Evolutionary conservation across 2,113 vertebrate species (phyloP).

Genomic region (Chaenogobius annularis): DNA sequence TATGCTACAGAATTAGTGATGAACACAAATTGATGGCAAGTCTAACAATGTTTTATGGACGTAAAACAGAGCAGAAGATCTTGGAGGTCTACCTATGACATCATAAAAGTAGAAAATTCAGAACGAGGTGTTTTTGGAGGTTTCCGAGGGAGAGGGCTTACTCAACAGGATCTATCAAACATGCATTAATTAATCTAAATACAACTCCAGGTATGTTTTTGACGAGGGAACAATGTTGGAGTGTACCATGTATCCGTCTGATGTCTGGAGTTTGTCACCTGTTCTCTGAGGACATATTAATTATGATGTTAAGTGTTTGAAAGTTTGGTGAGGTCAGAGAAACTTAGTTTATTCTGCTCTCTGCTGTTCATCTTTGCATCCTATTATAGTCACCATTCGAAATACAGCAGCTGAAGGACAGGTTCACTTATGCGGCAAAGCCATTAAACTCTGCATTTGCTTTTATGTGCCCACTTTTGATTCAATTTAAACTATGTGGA

Average conservation of each 20-base stretch:
- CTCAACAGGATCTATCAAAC: too few relatives aligned
- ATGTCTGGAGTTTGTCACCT: not conserved
- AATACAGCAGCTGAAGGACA: not conserved
- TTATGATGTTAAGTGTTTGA: conserved; percentile 3
- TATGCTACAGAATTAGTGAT: too few relatives aligned
- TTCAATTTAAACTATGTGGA: not conserved
- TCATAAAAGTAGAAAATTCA: too few relatives aligned
- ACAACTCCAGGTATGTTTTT: too few relatives aligned
- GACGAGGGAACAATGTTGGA: not conserved
- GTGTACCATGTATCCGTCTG: not conserved
- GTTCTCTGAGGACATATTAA: not conserved
- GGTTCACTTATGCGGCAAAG: conserved; percentile 2
- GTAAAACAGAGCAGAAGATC: too few relatives aligned
- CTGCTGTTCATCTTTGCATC: not conserved
- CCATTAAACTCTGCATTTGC: not conserved
- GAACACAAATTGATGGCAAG: too few relatives aligned
- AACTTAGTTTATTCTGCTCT: not conserved
- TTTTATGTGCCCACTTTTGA: not conserved
- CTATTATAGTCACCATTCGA: conserved; percentile 4
- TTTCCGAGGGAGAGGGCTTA: too few relatives aligned
- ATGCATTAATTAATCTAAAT: too few relatives aligned
- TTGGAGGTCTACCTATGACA: too few relatives aligned
- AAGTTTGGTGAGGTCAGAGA: not conserved
- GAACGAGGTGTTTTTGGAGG: too few relatives aligned
- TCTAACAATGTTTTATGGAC: too few relatives aligned